Evolutionary conservation across 2,888 invertebrate species (phyloP).

Genomic region (Eudasyphora cyanicolor): DNA sequence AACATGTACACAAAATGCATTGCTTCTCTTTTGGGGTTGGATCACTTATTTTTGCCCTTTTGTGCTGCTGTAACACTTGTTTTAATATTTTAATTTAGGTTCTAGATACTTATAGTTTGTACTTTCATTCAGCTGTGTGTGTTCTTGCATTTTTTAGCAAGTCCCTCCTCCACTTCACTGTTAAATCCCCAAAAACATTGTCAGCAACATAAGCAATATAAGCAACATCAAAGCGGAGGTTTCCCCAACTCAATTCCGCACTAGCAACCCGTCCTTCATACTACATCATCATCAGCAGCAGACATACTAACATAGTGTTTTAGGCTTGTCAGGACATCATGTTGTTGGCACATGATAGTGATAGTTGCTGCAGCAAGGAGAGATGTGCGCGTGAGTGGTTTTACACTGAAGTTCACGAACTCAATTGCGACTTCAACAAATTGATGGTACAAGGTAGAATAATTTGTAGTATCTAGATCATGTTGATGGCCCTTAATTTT

Average conservation of each 20-base stretch:
- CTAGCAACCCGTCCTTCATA: neutral
- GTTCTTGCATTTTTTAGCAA: neutral
- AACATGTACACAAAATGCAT: neutral
- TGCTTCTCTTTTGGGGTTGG: neutral
- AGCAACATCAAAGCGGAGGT: neutral
- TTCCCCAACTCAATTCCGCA: neutral
- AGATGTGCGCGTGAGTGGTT: too few relatives aligned
- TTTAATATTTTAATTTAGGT: conserved; percentile 54
- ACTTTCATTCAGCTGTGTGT: neutral
- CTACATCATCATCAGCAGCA: neutral
- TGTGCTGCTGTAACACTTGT: conserved; percentile 8
- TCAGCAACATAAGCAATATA: neutral
- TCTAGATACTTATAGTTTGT: conserved; percentile 7
- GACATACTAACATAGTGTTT: neutral
- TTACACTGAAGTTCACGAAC: too few relatives aligned
- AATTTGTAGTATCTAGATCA: too few relatives aligned
- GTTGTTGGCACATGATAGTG: conserved; percentile 9
- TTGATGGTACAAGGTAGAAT: too few relatives aligned
- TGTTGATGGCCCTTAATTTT: too few relatives aligned
- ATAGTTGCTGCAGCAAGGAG: neutral
- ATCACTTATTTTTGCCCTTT: neutral
- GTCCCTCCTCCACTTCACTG: neutral
- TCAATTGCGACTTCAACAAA: too few relatives aligned
- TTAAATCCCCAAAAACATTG: neutral
- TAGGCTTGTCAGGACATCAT: conserved; percentile 1